Percentiles rank a stretch among this genome's conserved stretches.
phyloP scores from a whole-genome alignment of 2,888 invertebrate species.

The Lasioglossum oenotherae region DNA sequence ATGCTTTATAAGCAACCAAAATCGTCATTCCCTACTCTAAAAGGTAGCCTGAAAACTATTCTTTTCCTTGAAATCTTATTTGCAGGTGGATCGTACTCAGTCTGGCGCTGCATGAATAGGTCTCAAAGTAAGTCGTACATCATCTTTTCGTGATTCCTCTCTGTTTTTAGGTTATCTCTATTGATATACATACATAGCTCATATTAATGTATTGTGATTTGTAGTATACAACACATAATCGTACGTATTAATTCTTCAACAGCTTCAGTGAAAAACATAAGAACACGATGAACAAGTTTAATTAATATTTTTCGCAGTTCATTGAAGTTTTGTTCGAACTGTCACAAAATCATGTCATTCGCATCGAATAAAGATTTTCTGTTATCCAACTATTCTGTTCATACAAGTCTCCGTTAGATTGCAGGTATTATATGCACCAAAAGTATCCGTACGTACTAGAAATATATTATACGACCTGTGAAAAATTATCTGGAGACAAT shows the following conservation, averaged over 20 bases:
- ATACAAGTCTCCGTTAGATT: slow-evolving; percentile 85
- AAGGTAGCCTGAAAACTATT: slow-evolving; percentile 84
- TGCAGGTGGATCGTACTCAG: slow-evolving; percentile 87
- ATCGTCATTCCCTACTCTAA: slow-evolving; percentile 84
- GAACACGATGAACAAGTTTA: neutral
- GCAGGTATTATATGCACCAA: slow-evolving; percentile 88
- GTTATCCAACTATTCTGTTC: neutral
- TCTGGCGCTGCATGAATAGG: slow-evolving; percentile 89
- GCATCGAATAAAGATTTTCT: slow-evolving; percentile 8
- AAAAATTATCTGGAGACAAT: slow-evolving; percentile 85
- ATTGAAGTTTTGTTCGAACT: slow-evolving; percentile 7
- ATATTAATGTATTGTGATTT: slow-evolving; percentile 5
- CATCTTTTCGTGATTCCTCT: slow-evolving; percentile 22
- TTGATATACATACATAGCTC: neutral
- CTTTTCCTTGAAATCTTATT: slow-evolving; percentile 87
- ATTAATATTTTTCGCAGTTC: slow-evolving; percentile 10
- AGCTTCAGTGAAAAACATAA: neutral
- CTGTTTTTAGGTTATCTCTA: slow-evolving; percentile 60
- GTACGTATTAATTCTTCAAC: neutral
- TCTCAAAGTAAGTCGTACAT: slow-evolving; percentile 87
- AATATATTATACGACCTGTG: slow-evolving; percentile 89
- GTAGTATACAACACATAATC: neutral
- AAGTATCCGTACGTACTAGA: slow-evolving; percentile 89
- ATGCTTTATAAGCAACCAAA: slow-evolving; percentile 89
- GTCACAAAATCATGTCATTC: neutral